Conservation (phyloP, 2,797 vertebrate species). For the Salmo trutta region DNA sequence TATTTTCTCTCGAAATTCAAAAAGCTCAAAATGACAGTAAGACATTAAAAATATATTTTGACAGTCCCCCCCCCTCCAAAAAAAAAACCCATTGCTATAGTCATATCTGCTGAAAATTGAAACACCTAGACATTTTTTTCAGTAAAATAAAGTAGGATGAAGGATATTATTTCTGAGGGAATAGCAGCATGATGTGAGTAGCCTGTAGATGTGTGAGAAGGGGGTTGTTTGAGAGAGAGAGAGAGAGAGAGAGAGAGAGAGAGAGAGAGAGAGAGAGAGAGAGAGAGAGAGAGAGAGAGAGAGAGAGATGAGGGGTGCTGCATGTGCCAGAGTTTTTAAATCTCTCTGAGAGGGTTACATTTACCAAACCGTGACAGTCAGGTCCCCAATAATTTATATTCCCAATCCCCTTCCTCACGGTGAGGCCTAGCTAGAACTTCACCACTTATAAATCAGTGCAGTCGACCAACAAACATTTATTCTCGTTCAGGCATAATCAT, state of each 20-base stretch:
- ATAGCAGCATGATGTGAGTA: background rate
- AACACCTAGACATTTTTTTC: background rate
- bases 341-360: conserved; percentile 87
- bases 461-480: background rate
- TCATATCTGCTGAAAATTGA: background rate
- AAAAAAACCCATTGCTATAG: too few relatives aligned
- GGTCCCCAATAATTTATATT: conserved; percentile 62
- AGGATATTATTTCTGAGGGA: background rate
- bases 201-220: background rate
- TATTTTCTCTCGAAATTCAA: background rate
- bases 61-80: too few relatives aligned
- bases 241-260: conserved; percentile 12
- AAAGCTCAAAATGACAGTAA: background rate
- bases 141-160: background rate
- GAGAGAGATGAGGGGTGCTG: conserved; percentile 1
- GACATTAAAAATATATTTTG: too few relatives aligned
- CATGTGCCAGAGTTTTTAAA: conserved; percentile 71
- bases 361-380: conserved; percentile 83
- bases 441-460: background rate
- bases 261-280: conserved; percentile 14
- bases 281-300: conserved; percentile 11
- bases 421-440: background rate
- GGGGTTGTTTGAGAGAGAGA: background rate
- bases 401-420: background rate
- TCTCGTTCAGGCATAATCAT: background rate